phyloP scores from a whole-genome alignment of 2,888 invertebrate genomes.

The Thera britannica region DNA sequence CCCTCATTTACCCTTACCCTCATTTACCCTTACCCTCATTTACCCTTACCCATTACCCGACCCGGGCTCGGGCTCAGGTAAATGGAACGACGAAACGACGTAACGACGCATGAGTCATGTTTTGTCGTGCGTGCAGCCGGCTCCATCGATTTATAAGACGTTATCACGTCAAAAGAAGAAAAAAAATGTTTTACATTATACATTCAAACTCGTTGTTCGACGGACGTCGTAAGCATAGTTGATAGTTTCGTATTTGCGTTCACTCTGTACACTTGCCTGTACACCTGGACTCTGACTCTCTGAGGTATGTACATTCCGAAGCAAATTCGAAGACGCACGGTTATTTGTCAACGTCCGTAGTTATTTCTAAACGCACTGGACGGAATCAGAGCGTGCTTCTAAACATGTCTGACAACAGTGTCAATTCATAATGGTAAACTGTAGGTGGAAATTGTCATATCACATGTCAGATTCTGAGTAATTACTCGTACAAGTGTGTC shows the following conservation, averaged over 20 bases:
- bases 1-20: too few relatives aligned
- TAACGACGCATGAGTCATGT: too few relatives aligned
- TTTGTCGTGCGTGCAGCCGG: too few relatives aligned
- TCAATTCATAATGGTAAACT: constrained; percentile 14
- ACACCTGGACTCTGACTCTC: constrained; percentile 7
- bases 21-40: too few relatives aligned
- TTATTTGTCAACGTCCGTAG: constrained; percentile 61
- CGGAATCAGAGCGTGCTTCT: constrained; percentile 53
- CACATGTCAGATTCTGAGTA: constrained; percentile 17
- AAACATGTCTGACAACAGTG: constrained; percentile 32
- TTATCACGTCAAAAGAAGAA: too few relatives aligned
- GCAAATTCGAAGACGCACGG: constrained; percentile 52
- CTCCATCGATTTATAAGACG: too few relatives aligned
- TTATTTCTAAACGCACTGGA: constrained; percentile 54
- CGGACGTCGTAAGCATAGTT: neutral
- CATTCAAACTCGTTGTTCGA: too few relatives aligned
- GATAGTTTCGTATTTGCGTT: neutral
- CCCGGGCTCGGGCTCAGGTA: too few relatives aligned
- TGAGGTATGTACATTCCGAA: constrained; percentile 39
- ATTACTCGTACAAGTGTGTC: constrained; percentile 8
- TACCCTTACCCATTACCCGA: too few relatives aligned
- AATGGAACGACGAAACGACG: too few relatives aligned
- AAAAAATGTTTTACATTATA: too few relatives aligned
- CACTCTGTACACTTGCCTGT: neutral
- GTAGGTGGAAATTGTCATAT: constrained; percentile 19